Conservation (phyloP, 2,888 invertebrate genomes). For the Lepidocyrtoides sp. region DNA sequence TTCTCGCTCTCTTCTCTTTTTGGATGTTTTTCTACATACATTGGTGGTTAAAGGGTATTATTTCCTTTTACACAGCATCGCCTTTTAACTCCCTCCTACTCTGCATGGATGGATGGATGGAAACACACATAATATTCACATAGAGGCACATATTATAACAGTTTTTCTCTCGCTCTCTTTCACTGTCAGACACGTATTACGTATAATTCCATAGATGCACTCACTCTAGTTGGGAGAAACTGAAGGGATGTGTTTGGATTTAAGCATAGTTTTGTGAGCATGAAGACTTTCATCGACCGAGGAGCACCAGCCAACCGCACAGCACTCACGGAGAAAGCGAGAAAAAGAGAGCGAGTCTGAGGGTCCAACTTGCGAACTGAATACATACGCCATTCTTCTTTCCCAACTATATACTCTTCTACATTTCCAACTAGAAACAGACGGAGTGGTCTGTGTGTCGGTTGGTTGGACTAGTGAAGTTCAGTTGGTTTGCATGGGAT, state of each 20-base stretch:
- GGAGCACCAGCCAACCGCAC: slow-evolving; percentile 77
- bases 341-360: slow-evolving; percentile 62
- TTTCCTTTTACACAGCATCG: slow-evolving; percentile 72
- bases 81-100: slow-evolving; percentile 48
- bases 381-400: slow-evolving; percentile 62
- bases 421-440: slow-evolving; percentile 76
- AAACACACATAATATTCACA: slow-evolving; percentile 26
- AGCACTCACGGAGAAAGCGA: slow-evolving; percentile 70
- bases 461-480: slow-evolving; percentile 74
- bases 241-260: slow-evolving; percentile 70
- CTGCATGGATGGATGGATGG: slow-evolving; percentile 44
- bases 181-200: slow-evolving; percentile 29
- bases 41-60: slow-evolving; percentile 68
- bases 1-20: slow-evolving; percentile 71
- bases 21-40: slow-evolving; percentile 72
- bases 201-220: slow-evolving; percentile 72
- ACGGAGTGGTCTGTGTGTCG: slow-evolving; percentile 70
- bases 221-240: slow-evolving; percentile 60
- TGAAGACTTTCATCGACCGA: slow-evolving; percentile 80
- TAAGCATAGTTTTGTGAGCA: slow-evolving; percentile 74
- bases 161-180: slow-evolving; percentile 4
- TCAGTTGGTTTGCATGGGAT: slow-evolving; percentile 77
- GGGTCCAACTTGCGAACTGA: slow-evolving; percentile 65
- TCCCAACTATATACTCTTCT: slow-evolving; percentile 74
- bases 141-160: slow-evolving; percentile 17